Evolutionary conservation across 2,888 invertebrate species (phyloP).

Genomic region (Argynnis bischoffii): DNA sequence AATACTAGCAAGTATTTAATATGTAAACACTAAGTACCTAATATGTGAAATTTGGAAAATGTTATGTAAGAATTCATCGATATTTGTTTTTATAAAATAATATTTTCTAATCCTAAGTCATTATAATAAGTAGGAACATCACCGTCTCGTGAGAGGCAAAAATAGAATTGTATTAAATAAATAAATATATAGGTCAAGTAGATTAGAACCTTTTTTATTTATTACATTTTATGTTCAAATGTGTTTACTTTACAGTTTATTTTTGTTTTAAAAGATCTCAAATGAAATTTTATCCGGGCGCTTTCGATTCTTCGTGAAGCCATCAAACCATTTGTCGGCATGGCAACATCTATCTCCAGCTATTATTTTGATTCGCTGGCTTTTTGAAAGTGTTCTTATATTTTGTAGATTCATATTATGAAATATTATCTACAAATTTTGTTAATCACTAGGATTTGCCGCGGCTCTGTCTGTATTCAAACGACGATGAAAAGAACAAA

Average conservation of each 20-base stretch:
- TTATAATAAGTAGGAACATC: too few relatives aligned
- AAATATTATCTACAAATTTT: background rate
- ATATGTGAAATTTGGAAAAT: too few relatives aligned
- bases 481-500: too few relatives aligned
- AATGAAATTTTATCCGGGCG: slow-evolving; percentile 62
- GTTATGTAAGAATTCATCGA: too few relatives aligned
- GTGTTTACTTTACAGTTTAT: background rate
- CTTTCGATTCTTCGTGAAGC: slow-evolving; percentile 66
- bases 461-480: too few relatives aligned
- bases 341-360: slow-evolving; percentile 69
- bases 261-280: slow-evolving; percentile 6
- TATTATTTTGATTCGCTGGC: slow-evolving; percentile 75
- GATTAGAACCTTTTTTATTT: background rate
- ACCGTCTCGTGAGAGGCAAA: too few relatives aligned
- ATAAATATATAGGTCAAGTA: background rate
- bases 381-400: slow-evolving; percentile 38
- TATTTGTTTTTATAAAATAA: too few relatives aligned
- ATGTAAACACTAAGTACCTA: too few relatives aligned
- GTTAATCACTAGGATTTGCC: background rate
- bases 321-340: slow-evolving; percentile 75
- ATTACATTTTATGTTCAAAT: background rate
- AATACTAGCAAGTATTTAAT: too few relatives aligned
- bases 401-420: slow-evolving; percentile 6
- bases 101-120: too few relatives aligned
- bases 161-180: too few relatives aligned